These are phyloP conservation scores for Nasalis larvatus DNA, from an alignment of 2,113 vertebrate genomes.

Conservation along the genomic window DNA sequence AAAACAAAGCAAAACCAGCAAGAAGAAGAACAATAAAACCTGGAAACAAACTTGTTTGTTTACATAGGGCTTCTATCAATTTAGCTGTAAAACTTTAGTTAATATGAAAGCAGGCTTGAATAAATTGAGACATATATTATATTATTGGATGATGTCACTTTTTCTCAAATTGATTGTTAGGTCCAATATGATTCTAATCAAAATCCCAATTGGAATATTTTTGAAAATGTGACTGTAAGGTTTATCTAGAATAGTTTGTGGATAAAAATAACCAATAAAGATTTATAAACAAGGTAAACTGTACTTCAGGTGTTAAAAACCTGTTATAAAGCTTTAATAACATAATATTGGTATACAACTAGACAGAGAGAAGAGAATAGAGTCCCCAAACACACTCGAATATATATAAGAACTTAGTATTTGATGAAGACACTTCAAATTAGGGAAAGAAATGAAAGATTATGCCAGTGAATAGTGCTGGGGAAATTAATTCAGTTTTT, in stretches of 20 bases:
- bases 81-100: background rate
- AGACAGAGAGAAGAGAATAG: background rate
- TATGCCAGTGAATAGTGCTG: background rate
- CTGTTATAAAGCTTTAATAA: background rate
- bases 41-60: background rate
- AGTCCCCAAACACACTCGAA: background rate
- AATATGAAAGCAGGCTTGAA: background rate
- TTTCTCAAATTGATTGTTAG: constrained; percentile 6
- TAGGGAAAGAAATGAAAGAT: background rate
- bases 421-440: background rate
- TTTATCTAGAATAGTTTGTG: background rate
- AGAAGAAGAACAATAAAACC: background rate
- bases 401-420: background rate
- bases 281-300: background rate
- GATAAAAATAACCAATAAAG: background rate
- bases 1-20: background rate
- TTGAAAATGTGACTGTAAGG: background rate
- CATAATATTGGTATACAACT: background rate
- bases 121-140: background rate
- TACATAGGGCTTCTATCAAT: background rate
- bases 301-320: background rate
- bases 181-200: background rate
- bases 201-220: background rate
- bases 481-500: background rate
- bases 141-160: background rate